Evolutionary conservation across 1,140 invertebrate species (phyloP), one percentile per base, ranked within the genome.

Genomic region (Lasaia peninsularis): DNA sequence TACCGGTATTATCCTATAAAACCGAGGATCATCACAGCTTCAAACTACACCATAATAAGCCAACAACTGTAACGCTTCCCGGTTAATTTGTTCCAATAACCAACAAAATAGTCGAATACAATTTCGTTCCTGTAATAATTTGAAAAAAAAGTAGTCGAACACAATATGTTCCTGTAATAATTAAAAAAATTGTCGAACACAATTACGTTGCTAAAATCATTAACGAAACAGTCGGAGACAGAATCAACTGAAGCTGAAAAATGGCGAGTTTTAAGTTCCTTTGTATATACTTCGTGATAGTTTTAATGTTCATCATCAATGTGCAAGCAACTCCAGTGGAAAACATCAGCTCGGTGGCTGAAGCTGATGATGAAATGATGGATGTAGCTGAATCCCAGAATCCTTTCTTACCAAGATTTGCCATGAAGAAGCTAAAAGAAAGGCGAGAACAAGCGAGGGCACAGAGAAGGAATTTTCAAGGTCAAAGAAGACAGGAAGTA

Each of bases 331-430:
- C 75, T 14, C 73, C 80, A 21, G 10, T 71, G 11, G 67, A 73
- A 21, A 67, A 71, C 16, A 16, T 44, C 2, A 75, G 71, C 52
- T 57, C 32, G 6, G 37, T 58, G 12, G 20, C 44, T 28, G 32
- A 31, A 16, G 5, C 60, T 2, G 31, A 48, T 9, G 65, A 60
- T 7, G 81, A 87, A 52, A 77, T 85, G 62, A 86, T 88, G 85
- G 81, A 82, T 53, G 69, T 66, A 14, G 85, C 85, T 6, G 85
- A 84, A 57, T 58, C 72, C 0, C 78, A 81, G 55, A 78, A 85
- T 62, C 83, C 83, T 0, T 86, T 86, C 32, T 40, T 86, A 48
- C 85, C 83, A 5, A 63, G 76, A 28, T 88, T 88, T 56, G 78
- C 85, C 0, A 88, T 88, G 81, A 84, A 65, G 54, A 69, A 51